These are phyloP conservation scores for Sesia apiformis DNA, from an alignment of 2,888 invertebrate genomes.

Conservation along the genomic window DNA sequence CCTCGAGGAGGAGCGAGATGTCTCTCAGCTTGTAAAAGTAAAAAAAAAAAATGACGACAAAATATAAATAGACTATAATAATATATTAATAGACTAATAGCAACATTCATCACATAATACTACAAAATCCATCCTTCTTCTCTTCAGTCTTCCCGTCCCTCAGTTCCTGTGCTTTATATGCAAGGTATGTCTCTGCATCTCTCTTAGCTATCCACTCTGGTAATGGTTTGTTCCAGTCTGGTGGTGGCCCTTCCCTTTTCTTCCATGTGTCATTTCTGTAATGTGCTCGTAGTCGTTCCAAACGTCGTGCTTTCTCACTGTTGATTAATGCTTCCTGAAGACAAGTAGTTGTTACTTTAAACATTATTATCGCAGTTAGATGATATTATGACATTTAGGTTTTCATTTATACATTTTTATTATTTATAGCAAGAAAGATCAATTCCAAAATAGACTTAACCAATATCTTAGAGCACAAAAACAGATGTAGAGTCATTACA, in stretches of 20 bases:
- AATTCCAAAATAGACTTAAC: no score
- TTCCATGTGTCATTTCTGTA: slow-evolving; percentile 86
- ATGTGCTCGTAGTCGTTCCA: slow-evolving; percentile 78
- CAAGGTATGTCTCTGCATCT: slow-evolving; percentile 79
- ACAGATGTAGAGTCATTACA: no score
- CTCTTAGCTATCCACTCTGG: slow-evolving; percentile 83
- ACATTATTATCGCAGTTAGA: no score
- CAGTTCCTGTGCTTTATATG: slow-evolving; percentile 77
- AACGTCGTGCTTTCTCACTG: slow-evolving; percentile 80
- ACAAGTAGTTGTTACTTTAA: no score
- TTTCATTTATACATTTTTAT: no score
- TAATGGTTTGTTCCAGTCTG: slow-evolving; percentile 86
- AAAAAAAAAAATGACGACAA: neutral
- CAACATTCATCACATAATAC: slow-evolving; percentile 40
- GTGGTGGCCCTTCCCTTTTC: slow-evolving; percentile 82
- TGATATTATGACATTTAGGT: no score
- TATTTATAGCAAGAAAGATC: no score
- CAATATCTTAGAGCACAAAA: no score
- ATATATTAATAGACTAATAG: neutral
- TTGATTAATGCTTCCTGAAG: slow-evolving; percentile 77
- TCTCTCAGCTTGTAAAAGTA: no score
- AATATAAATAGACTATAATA: neutral
- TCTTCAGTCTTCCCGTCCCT: slow-evolving; percentile 44
- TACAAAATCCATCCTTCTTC: slow-evolving; percentile 32
- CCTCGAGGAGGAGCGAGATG: neutral